Evolutionary conservation across 2,113 vertebrate species (phyloP).

Genomic region (Varanus komodoensis): DNA sequence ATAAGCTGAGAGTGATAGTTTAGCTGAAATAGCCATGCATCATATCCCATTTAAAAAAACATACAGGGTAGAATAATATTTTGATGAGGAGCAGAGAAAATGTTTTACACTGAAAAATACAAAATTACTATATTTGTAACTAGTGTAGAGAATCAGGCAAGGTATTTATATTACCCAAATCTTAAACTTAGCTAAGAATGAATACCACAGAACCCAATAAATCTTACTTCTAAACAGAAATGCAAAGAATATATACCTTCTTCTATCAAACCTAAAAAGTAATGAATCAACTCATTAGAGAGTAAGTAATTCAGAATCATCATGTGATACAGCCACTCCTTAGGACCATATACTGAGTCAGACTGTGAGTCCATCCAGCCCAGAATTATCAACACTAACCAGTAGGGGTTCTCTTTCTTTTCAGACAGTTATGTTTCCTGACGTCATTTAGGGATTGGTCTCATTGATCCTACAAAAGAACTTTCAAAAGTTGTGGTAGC

Average conservation of each 20-base stretch:
- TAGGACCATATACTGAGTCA: too few relatives aligned
- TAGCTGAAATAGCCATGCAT: not conserved
- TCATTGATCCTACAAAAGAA: too few relatives aligned
- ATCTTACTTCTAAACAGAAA: too few relatives aligned
- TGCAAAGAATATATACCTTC: too few relatives aligned
- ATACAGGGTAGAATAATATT: not conserved
- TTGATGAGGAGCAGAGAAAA: not conserved
- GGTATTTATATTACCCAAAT: not conserved
- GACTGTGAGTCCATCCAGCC: too few relatives aligned
- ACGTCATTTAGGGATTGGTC: too few relatives aligned
- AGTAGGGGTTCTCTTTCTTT: too few relatives aligned
- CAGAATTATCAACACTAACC: too few relatives aligned
- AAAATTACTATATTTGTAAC: not conserved
- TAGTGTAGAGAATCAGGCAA: not conserved
- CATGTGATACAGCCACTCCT: not conserved
- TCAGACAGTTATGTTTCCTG: too few relatives aligned
- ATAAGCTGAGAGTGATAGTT: not conserved
- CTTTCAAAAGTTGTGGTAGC: too few relatives aligned
- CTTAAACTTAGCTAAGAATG: not conserved
- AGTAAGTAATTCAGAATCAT: not conserved
- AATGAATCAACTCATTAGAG: not conserved
- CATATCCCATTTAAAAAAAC: not conserved
- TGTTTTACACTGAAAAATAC: not conserved
- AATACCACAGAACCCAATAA: not conserved
- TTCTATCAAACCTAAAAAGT: not conserved